A percentile compares a stretch with the other conserved stretches of the same genome.
These are phyloP conservation scores for Euschistus heros DNA, from an alignment of 1,140 invertebrate genomes.

Conservation along the genomic window DNA sequence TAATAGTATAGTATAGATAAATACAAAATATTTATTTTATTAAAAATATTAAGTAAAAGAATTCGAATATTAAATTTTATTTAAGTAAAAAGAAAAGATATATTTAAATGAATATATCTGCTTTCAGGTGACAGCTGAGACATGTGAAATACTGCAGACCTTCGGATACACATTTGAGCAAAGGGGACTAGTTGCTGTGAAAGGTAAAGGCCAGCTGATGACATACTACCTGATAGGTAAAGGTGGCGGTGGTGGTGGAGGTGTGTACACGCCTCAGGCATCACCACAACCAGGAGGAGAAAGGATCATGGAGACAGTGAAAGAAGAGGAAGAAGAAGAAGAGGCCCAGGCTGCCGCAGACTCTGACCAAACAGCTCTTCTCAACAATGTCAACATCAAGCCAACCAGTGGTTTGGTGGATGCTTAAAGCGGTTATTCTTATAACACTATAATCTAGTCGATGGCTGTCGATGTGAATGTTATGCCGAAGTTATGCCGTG, in stretches of 20 bases:
- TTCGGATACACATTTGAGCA: slow-evolving; percentile 88
- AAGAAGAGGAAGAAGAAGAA: slow-evolving; percentile 31
- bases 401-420: no score
- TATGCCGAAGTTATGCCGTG: no score
- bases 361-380: slow-evolving; percentile 1
- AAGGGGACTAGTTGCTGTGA: slow-evolving; percentile 80
- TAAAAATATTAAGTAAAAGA: no score
- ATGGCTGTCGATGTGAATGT: no score
- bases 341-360: not conserved
- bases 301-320: slow-evolving; percentile 29
- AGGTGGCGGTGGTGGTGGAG: not conserved
- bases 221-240: slow-evolving; percentile 84
- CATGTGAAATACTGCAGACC: slow-evolving; percentile 67
- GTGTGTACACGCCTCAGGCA: not conserved
- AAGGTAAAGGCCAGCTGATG: slow-evolving; percentile 90
- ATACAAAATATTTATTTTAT: no score
- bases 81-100: no score
- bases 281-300: not conserved
- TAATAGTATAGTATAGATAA: no score
- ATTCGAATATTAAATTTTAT: slow-evolving; percentile 12
- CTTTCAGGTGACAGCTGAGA: slow-evolving; percentile 81
- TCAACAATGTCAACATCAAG: not conserved
- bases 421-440: no score
- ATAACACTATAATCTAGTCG: no score
- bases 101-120: slow-evolving; percentile 12